Evolutionary conservation across 37 sponge, comb jelly and placozoan genomes (phyloP).

Genomic region (Petrosia ficiformis): DNA sequence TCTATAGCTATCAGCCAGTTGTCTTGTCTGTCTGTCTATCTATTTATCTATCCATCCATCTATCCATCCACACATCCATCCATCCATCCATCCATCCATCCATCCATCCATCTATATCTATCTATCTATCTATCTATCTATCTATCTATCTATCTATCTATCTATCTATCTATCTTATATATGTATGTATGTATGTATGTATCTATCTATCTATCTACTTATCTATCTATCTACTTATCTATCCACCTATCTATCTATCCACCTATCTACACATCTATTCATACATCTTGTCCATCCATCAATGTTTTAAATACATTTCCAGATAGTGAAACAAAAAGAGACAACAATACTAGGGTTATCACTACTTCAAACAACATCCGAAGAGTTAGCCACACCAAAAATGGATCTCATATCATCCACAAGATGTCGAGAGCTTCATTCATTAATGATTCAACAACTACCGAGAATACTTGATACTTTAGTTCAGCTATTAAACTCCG

Average conservation of each 20-base stretch:
- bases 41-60: no score
- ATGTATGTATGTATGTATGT: not conserved
- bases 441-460: conserved; percentile 56
- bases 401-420: conserved; percentile 57
- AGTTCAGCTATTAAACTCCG: conserved; percentile 26
- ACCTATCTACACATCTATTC: not conserved
- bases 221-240: not conserved
- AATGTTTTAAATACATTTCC: not conserved
- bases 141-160: no score
- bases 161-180: not conserved
- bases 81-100: no score
- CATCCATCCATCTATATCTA: no score
- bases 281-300: no score
- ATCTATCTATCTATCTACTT: no score
- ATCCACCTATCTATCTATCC: not conserved
- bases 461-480: conserved; percentile 21
- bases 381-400: conserved; percentile 72
- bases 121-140: no score
- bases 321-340: conserved; percentile 39
- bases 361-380: conserved; percentile 65
- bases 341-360: conserved; percentile 52
- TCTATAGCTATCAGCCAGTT: no score
- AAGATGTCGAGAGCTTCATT: conserved; percentile 42
- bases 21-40: no score
- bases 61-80: no score